These are phyloP conservation scores for Pangasius djambal DNA, from an alignment of 2,797 vertebrate genomes.

Conservation along the genomic window DNA sequence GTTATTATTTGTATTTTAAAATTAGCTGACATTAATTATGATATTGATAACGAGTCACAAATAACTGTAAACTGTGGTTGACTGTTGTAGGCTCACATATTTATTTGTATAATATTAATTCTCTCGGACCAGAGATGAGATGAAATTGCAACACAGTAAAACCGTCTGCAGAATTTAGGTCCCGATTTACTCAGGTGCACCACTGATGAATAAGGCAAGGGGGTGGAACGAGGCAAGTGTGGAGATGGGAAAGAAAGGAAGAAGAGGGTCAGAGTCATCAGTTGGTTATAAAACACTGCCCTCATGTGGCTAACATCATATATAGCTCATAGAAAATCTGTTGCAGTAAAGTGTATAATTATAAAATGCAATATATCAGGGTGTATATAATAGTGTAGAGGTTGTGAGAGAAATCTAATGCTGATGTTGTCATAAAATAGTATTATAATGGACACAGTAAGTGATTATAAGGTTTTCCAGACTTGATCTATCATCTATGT, in stretches of 20 bases:
- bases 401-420: background rate
- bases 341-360: background rate
- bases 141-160: background rate
- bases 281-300: slow-evolving; percentile 58
- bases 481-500: background rate
- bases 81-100: background rate
- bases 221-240: background rate
- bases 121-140: background rate
- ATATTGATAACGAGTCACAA: background rate
- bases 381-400: background rate
- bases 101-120: background rate
- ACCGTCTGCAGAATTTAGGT: background rate
- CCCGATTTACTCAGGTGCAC: too few species aligned
- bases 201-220: background rate
- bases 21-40: background rate
- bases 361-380: background rate
- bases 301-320: slow-evolving; percentile 61
- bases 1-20: background rate
- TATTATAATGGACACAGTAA: background rate
- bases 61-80: background rate
- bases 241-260: background rate
- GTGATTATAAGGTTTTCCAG: background rate
- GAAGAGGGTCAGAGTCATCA: background rate
- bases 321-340: slow-evolving; percentile 47
- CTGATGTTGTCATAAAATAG: background rate